Conservation (phyloP, 2,797 vertebrate species). For the Novumbra hubbsi region DNA sequence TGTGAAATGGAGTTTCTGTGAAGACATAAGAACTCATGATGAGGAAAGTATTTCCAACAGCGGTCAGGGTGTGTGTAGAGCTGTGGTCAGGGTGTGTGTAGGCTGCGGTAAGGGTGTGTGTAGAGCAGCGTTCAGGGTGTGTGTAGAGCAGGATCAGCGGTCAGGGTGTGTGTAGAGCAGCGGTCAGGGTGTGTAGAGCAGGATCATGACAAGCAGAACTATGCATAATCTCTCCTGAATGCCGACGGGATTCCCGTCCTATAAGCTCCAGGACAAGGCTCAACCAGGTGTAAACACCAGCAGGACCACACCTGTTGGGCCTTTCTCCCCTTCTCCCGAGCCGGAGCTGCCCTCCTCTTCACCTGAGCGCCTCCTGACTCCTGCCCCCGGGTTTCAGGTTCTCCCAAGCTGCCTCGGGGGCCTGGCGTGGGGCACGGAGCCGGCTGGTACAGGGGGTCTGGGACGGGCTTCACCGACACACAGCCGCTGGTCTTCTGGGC, state of each 20-base stretch:
- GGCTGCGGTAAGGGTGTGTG: no score
- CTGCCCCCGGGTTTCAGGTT: conserved; percentile 31
- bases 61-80: no score
- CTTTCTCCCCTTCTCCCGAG: conserved; percentile 80
- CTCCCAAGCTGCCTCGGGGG: conserved; percentile 43
- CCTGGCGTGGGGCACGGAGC: conserved; percentile 9
- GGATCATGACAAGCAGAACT: no score
- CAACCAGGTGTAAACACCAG: not conserved
- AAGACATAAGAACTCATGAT: not conserved
- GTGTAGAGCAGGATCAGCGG: no score
- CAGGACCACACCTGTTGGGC: conserved; percentile 66
- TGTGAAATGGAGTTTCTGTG: conserved; percentile 79
- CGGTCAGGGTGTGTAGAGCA: no score
- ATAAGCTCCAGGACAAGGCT: no score
- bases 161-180: no score
- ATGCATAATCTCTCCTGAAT: no score
- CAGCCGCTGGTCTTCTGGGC: conserved; percentile 73
- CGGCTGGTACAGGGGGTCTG: conserved; percentile 61
- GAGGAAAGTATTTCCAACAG: no score
- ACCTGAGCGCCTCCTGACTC: conserved; percentile 22
- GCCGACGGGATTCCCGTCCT: no score
- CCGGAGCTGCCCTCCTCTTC: conserved; percentile 41
- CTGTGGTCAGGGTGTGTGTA: no score
- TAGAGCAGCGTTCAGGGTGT: no score
- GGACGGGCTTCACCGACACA: conserved; percentile 48